Evolutionary conservation across 2,797 vertebrate species (phyloP), one percentile per base, ranked within the genome.

Genomic region (Synaphobranchus kaupii): DNA sequence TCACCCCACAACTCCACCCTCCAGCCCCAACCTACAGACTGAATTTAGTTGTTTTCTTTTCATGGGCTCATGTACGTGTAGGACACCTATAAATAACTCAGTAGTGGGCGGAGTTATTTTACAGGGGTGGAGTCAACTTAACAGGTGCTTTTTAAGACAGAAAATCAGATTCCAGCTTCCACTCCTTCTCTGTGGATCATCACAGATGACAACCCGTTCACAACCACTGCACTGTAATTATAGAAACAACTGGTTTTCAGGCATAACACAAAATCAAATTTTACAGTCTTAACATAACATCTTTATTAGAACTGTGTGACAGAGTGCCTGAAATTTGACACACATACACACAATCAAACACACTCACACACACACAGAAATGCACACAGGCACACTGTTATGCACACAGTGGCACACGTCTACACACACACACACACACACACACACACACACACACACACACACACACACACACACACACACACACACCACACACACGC

Each of bases 361-460:
- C n/a, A 22, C 48, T 39, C 86, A 85, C 86, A 86, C 88, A 87
- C 54, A 85, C 56, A 86, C 68, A 83, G 60, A 83, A 52, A 83
- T 82, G 88, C 90, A 87, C 90, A 91, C 87, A 50, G 22, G 87
- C 63, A 85, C 84, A 89, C 89, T 84, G 84, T 90, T 73, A 92
- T 89, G 93, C 95, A 94, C 87, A 91, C 81, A 87, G 92, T 91
- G 91, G 87, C 89, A 88, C 85, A 90, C 84, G 86, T 86, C 78
- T n/a, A 90, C 88, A 54, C 58, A 85, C 68, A 78, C 54, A 86
- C 34, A 48, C 85, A 87, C 39, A 63, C 88, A 80, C 63, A 85
- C 58, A 71, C 73, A 86, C n/a, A 52, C 84, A 85, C 54, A 83
- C 82, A 48, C 60, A 56, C 34, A 39, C 39, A 17, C 58, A n/a